Conservation (phyloP, 1,140 invertebrate genomes). For the Aethina tumida region DNA sequence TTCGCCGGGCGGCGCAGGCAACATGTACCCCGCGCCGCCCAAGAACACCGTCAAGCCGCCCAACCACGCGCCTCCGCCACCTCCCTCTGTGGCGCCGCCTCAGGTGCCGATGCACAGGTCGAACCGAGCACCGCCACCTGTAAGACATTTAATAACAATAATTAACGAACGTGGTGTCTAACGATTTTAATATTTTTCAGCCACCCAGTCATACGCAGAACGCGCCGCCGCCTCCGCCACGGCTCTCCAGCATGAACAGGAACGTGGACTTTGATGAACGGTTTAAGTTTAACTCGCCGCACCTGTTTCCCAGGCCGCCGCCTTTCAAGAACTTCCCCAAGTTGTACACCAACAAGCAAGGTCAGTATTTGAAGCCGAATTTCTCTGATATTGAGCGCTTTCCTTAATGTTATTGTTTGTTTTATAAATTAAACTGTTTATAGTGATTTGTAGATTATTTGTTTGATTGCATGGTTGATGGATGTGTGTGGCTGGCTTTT, state of each 20-base stretch:
- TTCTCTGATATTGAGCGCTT: conserved; percentile 2
- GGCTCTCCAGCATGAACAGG: conserved; percentile 28
- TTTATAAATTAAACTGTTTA: conserved; percentile 11
- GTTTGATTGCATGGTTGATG: conserved; percentile 1
- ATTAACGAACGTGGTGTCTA: neutral
- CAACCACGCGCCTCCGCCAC: conserved; percentile 29
- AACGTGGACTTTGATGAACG: conserved; percentile 24
- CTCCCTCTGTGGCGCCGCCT: conserved; percentile 18
- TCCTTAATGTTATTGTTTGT: neutral
- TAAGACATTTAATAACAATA: conserved; percentile 9
- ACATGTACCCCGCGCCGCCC: conserved; percentile 20
- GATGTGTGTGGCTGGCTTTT: conserved; percentile 1
- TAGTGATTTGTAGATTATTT: conserved; percentile 11
- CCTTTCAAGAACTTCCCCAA: conserved; percentile 28
- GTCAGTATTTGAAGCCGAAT: conserved; percentile 18
- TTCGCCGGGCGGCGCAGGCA: no score
- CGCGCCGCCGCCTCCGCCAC: conserved; percentile 30
- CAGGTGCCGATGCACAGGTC: conserved; percentile 17
- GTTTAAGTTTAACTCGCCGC: conserved; percentile 25
- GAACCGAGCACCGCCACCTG: conserved; percentile 19
- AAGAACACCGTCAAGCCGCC: conserved; percentile 25
- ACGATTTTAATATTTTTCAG: conserved; percentile 11
- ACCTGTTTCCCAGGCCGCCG: conserved; percentile 27
- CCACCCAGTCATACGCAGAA: conserved; percentile 14
- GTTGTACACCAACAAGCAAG: conserved; percentile 29